Percentiles rank a stretch among this genome's conserved stretches.
phyloP scores from a whole-genome alignment of 2,113 vertebrate species.

The Elgaria multicarinata region DNA sequence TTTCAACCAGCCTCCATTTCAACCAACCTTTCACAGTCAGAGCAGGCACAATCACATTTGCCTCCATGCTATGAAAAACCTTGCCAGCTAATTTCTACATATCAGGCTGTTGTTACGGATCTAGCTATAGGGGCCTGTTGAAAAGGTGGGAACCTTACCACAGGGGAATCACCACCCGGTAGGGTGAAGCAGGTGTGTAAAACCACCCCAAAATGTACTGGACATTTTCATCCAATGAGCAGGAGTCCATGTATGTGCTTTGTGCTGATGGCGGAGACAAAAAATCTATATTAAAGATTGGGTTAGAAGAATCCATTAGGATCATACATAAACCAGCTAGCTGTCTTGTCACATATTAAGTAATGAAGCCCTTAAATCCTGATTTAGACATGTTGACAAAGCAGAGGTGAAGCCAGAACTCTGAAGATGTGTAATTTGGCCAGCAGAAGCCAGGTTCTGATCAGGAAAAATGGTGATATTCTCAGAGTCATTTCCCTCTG shows the following conservation, averaged over 20 bases:
- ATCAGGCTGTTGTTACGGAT: neutral
- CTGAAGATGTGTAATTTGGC: neutral
- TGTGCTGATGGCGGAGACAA: neutral
- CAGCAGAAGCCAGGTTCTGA: neutral
- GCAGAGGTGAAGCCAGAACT: neutral
- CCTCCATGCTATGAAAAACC: neutral
- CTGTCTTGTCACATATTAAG: neutral
- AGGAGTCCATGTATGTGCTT: neutral
- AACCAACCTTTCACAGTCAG: neutral
- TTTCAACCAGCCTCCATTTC: neutral
- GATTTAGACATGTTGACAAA: neutral
- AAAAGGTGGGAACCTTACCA: neutral
- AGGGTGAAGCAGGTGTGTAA: neutral
- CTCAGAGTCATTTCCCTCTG: neutral
- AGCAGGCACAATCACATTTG: neutral
- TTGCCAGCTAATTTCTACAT: neutral
- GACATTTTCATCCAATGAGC: no score
- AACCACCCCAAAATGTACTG: neutral
- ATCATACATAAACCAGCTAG: neutral
- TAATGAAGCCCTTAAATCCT: neutral
- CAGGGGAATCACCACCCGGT: neutral
- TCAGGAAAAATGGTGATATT: neutral
- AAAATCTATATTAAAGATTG: neutral
- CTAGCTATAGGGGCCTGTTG: neutral
- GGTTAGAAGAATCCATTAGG: neutral